Evolutionary conservation across 2,113 vertebrate species (phyloP), one percentile per base, ranked within the genome.

Genomic region (Himantopus leucocephalus): DNA sequence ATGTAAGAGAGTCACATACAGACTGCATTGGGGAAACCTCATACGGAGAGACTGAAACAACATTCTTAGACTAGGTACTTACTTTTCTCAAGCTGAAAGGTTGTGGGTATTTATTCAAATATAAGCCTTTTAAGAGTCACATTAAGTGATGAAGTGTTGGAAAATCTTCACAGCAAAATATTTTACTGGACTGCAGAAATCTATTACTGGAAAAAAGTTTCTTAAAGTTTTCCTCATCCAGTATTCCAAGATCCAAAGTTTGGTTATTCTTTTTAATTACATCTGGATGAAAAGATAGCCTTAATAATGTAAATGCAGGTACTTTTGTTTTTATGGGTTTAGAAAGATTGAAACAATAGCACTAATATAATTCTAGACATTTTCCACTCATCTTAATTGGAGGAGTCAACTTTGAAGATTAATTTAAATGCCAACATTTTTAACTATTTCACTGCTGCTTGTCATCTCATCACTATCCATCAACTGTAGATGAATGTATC

Each of bases 361-460:
- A 81, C 35, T 92, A 86, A 82, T 74, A 79, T 56, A 92, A 75
- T 95, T 91, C 47, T n/a, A 94, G 70, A 89, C 24, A 64, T 50
- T 15, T 27, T 85, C 66, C 35, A 86, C 37, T 86, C 85, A 41
- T 60, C 41, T 77, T 91, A 95, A 92, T 90, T 89, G 47, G 58
- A 86, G 7, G 20, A 95, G 4, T 85, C 88, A 87, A 89, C 70
- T 89, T 79, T 95, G 92, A 95, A 91, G 91, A 84, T 84, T 89
- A 92, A 83, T 81, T 93, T 92, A 92, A 94, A 92, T 94, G 79
- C 9, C 53, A 91, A 15, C 35, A 41, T 68, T 91, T 90, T 97
- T 95, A 97, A 97, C 96, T 64, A 22, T 92, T 96, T 97, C 95
- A 87, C 24, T 87, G 20, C 86, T 84, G 4, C 35, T 71, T 91